Evolutionary conservation across 1,140 invertebrate genomes (phyloP), one percentile per base, ranked within the genome.

Genomic region (Drosophila saltans): DNA sequence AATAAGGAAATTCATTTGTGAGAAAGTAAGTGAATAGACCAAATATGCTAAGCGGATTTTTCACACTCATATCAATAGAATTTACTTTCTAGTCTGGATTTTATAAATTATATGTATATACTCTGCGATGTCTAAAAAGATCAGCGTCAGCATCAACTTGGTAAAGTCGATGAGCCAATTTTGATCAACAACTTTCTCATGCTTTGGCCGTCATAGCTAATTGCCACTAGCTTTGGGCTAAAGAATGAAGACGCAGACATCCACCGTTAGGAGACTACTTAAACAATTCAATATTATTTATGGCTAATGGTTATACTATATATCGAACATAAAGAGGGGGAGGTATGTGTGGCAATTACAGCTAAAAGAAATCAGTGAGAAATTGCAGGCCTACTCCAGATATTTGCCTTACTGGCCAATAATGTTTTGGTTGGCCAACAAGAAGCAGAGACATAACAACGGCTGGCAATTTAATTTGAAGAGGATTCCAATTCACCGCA

Each of bases 281-380:
- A 88, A 11, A 52, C 66, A 63, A 67, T 67, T 59, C 76, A 60
- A 48, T 68, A 56, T 69, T 81, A 78, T 81, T 85, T 81, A 85
- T 81, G 82, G 81, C 65, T 41, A 83, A 76, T 48, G 28, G 52
- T 24, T 3, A 11, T n/a, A 9, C 33, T 36, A 36, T 36, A 36
- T 7, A 36, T 36, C 3, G 21, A 2, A 39, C 3, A 11, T 33
- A 39, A 21, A 4, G 10, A 30, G 24, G 40, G n/a, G 26, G 39
- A 39, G 57, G 11, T 5, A n/a, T 28, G 52, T 39, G 36, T 45
- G 69, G 73, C 72, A 89, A 89, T 89, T 84, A 89, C 48, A 90
- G 85, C 85, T 89, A 89, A 89, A 89, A 89, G 84, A 89, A 89
- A 89, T 90, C 83, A 86, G 73, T 86, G 69, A 89, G 84, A 89